Evolutionary conservation across 2,113 vertebrate genomes (phyloP).

Genomic region (Eudorcas thomsonii): DNA sequence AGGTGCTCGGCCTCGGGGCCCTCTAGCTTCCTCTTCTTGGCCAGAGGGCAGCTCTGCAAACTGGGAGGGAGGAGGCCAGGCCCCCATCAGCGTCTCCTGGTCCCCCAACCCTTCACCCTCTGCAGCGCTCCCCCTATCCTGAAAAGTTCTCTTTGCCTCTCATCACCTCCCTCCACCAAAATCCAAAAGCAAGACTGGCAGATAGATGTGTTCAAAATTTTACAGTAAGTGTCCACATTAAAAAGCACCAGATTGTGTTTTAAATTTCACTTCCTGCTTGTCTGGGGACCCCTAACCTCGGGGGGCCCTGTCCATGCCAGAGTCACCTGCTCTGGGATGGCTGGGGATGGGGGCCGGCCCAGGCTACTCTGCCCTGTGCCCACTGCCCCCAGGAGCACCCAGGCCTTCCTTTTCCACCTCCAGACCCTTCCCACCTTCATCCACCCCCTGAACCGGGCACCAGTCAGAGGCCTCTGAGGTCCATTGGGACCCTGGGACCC

Average conservation of each 20-base stretch:
- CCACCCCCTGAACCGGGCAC: neutral
- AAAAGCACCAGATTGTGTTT: neutral
- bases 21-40: constrained; percentile 93
- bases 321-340: neutral
- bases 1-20: constrained; percentile 87
- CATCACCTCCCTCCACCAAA: neutral
- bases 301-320: neutral
- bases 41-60: constrained; percentile 93
- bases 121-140: neutral
- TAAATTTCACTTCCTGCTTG: neutral
- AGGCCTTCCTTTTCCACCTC: neutral
- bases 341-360: neutral
- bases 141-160: neutral
- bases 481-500: neutral
- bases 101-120: neutral
- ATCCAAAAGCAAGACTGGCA: neutral
- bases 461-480: neutral
- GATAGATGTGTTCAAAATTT: neutral
- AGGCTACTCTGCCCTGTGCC: neutral
- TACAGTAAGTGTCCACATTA: neutral
- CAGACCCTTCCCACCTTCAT: neutral
- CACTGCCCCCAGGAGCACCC: neutral
- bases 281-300: neutral
- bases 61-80: constrained; percentile 70
- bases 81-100: accelerated